These are phyloP conservation scores for Sebastes glaucus DNA, from an alignment of 2,797 vertebrate genomes.

Conservation along the genomic window DNA sequence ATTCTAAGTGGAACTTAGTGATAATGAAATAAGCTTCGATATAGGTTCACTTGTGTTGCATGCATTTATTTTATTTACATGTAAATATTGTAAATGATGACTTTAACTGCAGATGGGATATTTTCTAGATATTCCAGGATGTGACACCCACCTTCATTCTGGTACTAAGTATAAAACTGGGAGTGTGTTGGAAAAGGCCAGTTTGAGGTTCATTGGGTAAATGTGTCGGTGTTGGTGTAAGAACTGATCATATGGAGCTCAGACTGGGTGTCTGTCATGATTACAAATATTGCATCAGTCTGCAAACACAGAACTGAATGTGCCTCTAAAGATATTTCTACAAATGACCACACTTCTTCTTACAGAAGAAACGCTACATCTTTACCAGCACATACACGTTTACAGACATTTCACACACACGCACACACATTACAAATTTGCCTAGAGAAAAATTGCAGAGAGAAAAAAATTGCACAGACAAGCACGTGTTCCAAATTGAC, in stretches of 20 bases:
- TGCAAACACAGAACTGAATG: background rate
- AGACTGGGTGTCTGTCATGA: background rate
- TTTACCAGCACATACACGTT: background rate
- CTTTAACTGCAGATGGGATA: background rate
- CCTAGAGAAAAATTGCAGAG: background rate
- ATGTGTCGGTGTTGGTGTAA: background rate
- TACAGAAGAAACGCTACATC: background rate
- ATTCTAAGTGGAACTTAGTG: background rate
- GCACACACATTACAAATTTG: background rate
- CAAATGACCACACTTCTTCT: background rate
- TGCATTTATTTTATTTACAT: background rate
- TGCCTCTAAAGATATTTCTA: background rate
- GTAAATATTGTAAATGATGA: background rate
- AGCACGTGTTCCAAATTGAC: background rate
- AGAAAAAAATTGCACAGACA: background rate
- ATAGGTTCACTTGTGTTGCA: background rate
- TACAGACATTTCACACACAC: background rate
- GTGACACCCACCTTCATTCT: conserved; percentile 17
- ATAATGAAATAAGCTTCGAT: background rate
- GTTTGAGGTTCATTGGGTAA: conserved; percentile 4
- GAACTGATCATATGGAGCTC: conserved; percentile 4
- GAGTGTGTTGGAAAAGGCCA: background rate
- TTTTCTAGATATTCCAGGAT: conserved; percentile 7
- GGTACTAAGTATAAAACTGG: background rate
- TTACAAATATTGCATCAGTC: background rate